Percentiles rank a stretch among this genome's conserved stretches.
Evolutionary conservation across 2,888 invertebrate genomes (phyloP).

Genomic region (Melinopterus prodromus): DNA sequence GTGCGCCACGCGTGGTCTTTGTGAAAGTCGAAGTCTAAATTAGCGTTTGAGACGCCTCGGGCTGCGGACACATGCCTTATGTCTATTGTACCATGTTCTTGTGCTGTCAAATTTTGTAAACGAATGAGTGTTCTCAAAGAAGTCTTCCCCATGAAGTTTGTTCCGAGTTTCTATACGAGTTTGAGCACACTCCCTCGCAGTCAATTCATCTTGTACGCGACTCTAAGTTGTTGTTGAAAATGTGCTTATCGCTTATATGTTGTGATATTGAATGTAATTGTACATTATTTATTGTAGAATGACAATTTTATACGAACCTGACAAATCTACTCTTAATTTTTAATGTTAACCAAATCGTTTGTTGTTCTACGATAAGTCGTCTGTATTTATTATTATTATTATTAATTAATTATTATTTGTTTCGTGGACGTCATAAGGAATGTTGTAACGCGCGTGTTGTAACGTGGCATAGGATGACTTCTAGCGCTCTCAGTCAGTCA

Average conservation of each 20-base stretch:
- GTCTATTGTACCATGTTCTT: slow-evolving; percentile 28
- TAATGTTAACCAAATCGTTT: slow-evolving; percentile 4
- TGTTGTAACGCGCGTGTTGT: slow-evolving; percentile 4
- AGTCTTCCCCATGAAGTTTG: not conserved
- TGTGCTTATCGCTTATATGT: slow-evolving; percentile 4
- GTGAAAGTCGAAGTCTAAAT: slow-evolving; percentile 35
- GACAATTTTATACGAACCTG: slow-evolving; percentile 4
- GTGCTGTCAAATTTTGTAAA: slow-evolving; percentile 13
- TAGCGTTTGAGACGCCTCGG: slow-evolving; percentile 33
- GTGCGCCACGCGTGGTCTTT: slow-evolving; percentile 34
- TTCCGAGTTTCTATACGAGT: not conserved
- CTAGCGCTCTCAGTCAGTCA: slow-evolving; percentile 33
- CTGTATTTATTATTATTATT: not conserved
- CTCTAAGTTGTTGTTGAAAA: not conserved
- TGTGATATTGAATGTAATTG: slow-evolving; percentile 4
- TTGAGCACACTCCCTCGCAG: not conserved
- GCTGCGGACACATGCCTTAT: slow-evolving; percentile 31
- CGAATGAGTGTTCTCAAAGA: not conserved
- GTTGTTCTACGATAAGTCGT: slow-evolving; percentile 4
- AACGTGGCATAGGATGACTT: slow-evolving; percentile 6
- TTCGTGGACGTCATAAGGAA: slow-evolving; percentile 4
- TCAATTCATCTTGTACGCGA: not conserved
- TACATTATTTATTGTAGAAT: not conserved
- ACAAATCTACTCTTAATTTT: slow-evolving; percentile 4
- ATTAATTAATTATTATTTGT: not conserved